Base-by-base conservation (phyloP, 92 coral and sea anemone genomes). In the Hydrozoanthus gracilis region DNA sequence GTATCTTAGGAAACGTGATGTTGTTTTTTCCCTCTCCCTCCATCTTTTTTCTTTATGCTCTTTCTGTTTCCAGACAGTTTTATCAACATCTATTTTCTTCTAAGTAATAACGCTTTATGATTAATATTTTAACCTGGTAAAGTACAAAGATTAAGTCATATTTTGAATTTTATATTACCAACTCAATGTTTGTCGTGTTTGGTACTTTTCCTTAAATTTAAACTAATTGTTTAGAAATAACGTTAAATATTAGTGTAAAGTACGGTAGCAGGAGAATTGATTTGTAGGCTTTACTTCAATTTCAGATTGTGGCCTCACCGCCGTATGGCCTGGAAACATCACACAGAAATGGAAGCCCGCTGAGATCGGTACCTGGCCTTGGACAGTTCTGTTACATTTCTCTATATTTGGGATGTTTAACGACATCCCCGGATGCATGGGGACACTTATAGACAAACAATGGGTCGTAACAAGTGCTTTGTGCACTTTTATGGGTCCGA, bases 291-390 rank as follows among this genome's bases (percentile, higher is more conserved):
- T 13, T 4, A 6, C 46, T 6, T 64, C 65, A 17, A 15, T 89
- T 88, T 44, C 78, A 96, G 99, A 96, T 50, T 96, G 99, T 87
- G 99, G 99, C 11, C 55, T 94, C 46, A 94, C 96, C 3, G 76
- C 91, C 39, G 87, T 82, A 14, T 90, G 84, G 60, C 87, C 88
- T 47, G 77, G 49, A 46, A 87, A 92, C 48, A 85, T 91, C 51
- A 76, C 50, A 20, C 85, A 86, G 18, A 91, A 86, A 71, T 96
- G 99, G 99, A 90, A 86, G 44, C 79, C 92, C 56, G 88, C 98
- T 17, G 82, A 79, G 27, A 70, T 76, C 11, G 88, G 89, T 8
- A 86, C 92, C 70, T 95, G 98, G 99, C 99, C 99, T 44, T 96
- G 99, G 99, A 79, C 92, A 17, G 98, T 92, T 0, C 87, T 94